These are phyloP conservation scores for Sycobia sp. DNA, from an alignment of 1,140 invertebrate species.

Conservation along the genomic window DNA sequence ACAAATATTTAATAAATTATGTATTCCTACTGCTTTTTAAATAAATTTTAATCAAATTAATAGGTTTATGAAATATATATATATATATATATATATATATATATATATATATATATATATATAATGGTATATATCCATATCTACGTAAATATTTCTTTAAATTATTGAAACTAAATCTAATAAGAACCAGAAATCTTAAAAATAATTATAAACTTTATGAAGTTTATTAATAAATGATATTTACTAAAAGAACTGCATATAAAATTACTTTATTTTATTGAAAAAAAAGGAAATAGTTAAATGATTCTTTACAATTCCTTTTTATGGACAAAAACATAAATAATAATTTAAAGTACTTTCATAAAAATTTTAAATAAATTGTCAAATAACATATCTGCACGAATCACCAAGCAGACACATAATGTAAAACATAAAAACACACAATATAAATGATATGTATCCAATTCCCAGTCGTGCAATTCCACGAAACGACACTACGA, in stretches of 20 bases:
- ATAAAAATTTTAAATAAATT: no score
- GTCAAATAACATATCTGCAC: neutral
- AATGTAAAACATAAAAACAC: conserved; percentile 12
- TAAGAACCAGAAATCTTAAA: neutral
- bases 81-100: neutral
- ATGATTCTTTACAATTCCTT: neutral
- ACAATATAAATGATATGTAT: conserved; percentile 26
- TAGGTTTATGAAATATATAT: no score
- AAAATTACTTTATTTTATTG: neutral
- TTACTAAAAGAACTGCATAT: neutral
- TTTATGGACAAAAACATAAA: neutral
- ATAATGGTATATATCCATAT: neutral
- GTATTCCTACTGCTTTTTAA: no score
- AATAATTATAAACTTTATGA: neutral
- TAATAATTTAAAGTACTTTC: conserved; percentile 3
- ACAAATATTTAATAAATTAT: no score
- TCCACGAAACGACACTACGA: conserved; percentile 23
- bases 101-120: no score
- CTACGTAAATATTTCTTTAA: no score
- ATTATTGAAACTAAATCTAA: neutral
- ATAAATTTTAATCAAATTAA: no score
- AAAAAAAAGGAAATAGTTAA: neutral
- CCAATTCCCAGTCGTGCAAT: conserved; percentile 33
- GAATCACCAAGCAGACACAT: conserved; percentile 5
- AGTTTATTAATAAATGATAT: neutral